These are phyloP conservation scores for Bufotes viridis DNA, from an alignment of 2,797 vertebrate genomes.

Conservation along the genomic window DNA sequence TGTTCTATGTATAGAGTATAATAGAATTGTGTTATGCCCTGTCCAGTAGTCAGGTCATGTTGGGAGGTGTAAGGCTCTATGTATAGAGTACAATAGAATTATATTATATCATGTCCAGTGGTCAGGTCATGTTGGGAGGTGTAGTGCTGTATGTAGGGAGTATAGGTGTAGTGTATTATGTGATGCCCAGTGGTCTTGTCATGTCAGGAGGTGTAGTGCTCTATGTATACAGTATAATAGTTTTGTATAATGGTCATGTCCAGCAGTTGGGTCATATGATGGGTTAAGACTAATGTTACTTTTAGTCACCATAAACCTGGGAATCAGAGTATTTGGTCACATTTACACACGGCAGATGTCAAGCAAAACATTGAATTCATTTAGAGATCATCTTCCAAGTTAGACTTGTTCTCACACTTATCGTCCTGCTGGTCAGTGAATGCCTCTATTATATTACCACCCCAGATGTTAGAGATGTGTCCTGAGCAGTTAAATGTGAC, in stretches of 20 bases:
- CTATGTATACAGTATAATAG: not conserved
- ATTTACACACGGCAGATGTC: slow-evolving; percentile 25
- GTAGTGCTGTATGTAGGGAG: no score
- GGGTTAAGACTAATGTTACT: not conserved
- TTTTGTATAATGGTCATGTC: not conserved
- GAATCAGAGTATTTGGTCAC: not conserved
- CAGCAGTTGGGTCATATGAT: not conserved
- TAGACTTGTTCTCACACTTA: slow-evolving; percentile 41
- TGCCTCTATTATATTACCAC: slow-evolving; percentile 34
- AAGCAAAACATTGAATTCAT: slow-evolving; percentile 16
- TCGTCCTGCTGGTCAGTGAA: slow-evolving; percentile 25
- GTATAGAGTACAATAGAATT: no score
- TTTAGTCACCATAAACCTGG: not conserved
- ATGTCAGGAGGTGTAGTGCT: not conserved
- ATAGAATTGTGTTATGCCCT: not conserved
- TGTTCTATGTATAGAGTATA: not conserved
- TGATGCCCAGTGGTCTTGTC: not conserved
- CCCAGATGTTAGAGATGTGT: slow-evolving; percentile 37
- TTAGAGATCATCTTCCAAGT: slow-evolving; percentile 17
- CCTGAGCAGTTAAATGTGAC: slow-evolving; percentile 15
- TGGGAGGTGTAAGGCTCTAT: no score
- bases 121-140: no score
- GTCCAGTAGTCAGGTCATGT: not conserved
- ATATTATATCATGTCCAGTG: no score
- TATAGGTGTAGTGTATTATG: no score